Evolutionary conservation across 2,797 vertebrate genomes (phyloP).

Genomic region (Macropus fuliginosus): DNA sequence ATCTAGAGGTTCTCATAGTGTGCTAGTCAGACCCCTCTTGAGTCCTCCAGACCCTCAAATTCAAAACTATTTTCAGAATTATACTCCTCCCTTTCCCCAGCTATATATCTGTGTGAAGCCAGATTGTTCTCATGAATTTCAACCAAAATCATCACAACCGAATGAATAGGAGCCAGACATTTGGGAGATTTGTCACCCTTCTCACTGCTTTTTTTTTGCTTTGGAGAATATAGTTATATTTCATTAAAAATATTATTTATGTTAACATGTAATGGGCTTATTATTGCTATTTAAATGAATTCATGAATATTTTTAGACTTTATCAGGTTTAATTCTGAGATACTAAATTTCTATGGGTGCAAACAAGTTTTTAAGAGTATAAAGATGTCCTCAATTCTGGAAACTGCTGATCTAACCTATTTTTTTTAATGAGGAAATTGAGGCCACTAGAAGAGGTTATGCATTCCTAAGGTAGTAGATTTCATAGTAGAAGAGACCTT

Average conservation of each 20-base stretch:
- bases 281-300: neutral
- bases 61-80: neutral
- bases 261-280: neutral
- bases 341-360: neutral
- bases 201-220: neutral
- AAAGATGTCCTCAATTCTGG: neutral
- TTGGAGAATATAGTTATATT: neutral
- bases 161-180: neutral
- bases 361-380: neutral
- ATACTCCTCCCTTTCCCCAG: neutral
- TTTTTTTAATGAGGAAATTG: neutral
- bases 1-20: neutral
- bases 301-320: neutral
- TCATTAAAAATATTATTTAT: neutral
- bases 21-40: neutral
- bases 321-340: neutral
- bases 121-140: neutral
- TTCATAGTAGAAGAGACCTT: neutral
- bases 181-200: neutral
- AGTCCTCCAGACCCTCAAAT: neutral
- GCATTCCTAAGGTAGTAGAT: neutral
- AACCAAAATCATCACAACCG: neutral
- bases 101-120: neutral
- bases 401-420: neutral
- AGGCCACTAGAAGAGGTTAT: neutral